phyloP scores from a whole-genome alignment of 2,797 vertebrate genomes.

The Sciaenops ocellatus region DNA sequence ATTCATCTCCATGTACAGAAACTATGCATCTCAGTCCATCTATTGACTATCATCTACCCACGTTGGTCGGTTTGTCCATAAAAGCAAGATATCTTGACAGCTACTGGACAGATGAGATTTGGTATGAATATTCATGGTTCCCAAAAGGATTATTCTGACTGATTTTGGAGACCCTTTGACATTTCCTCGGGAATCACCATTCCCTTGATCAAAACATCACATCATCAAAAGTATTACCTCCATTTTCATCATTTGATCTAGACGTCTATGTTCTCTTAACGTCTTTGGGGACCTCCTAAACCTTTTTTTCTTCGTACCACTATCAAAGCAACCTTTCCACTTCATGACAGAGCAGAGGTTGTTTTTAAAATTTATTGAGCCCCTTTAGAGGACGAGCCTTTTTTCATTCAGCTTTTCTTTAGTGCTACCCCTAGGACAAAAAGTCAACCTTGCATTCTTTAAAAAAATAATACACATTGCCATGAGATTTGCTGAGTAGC shows the following conservation, averaged over 20 bases:
- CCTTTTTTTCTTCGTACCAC: not conserved
- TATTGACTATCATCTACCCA: not conserved
- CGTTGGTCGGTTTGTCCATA: not conserved
- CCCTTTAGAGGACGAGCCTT: not conserved
- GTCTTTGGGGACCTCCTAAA: not conserved
- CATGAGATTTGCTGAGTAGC: slow-evolving; percentile 2
- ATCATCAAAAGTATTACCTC: not conserved
- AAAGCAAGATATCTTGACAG: not conserved
- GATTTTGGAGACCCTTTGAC: not conserved
- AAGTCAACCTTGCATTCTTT: not conserved
- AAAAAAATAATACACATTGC: not conserved
- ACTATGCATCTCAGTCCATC: not conserved
- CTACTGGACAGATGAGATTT: not conserved
- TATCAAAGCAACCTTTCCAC: not conserved
- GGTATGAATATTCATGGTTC: not conserved
- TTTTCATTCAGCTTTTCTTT: not conserved
- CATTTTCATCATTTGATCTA: not conserved
- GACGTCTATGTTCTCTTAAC: not conserved
- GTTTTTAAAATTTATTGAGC: not conserved
- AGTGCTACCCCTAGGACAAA: not conserved
- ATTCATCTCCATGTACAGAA: not conserved
- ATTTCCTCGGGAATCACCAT: not conserved
- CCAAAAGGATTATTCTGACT: not conserved
- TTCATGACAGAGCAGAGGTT: not conserved
- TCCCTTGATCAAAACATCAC: not conserved